Base-by-base conservation (phyloP, 1,140 invertebrate species). In the Drosophila carrolli region DNA sequence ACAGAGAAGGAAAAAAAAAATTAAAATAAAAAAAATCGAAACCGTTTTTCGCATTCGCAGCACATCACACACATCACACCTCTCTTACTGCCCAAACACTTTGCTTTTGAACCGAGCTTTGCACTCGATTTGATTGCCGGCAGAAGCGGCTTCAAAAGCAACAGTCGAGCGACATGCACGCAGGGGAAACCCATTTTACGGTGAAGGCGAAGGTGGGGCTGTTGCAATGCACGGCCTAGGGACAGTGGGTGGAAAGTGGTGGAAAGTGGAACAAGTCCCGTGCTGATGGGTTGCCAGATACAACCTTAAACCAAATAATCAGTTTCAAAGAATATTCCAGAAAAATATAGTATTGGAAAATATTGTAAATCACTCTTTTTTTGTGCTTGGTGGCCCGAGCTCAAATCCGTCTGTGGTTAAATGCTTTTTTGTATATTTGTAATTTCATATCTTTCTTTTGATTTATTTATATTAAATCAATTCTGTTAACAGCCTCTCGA, bases 41-140 rank as follows among this genome's bases (percentile, higher is more conserved):
- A 67, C 73, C 62, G 82, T 89, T 84, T 88, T 89, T 89, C n/a
- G 84, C 84, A 89, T 85, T 89, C 84, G 71, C 61, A 75, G 77
- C 84, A 83, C 84, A 88, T 4, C 35, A 32, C 27, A 58, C 13
- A 23, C 48, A 62, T 54, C 77, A 71, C 62, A 86, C 58, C 57
- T 40, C 37, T 54, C 43, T 35, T 19, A 38, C 65, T 68, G 55
- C 47, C 57, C 67, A 35, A 67, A 81, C 72, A 84, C 44, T 77
- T 13, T 74, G 71, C 83, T 38, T 67, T 35, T 59, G 29, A 41
- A 61, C 78, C 59, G 79, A 86, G 83, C 82, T 86, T 82, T 86
- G 83, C 75, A 86, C 83, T 86, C 83, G 75, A 79, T 86, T 82
- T 76, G 60, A 85, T 77, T 81, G 81, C 50, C 35, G 51, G 48